Conservation (phyloP, 2,888 invertebrate species). For the Chloroclysta siterata region DNA sequence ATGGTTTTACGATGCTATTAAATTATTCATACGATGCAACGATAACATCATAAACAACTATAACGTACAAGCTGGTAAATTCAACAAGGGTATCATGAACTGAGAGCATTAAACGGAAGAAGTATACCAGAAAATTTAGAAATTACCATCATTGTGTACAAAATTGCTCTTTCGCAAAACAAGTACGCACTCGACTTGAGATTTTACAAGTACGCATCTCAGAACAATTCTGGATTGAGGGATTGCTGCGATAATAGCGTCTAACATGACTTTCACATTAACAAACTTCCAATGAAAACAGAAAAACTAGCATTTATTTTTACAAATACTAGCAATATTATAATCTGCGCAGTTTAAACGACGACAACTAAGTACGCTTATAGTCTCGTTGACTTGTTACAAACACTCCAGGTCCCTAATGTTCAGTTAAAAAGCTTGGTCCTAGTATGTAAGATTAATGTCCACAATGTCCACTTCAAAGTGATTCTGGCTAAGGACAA, state of each 20-base stretch:
- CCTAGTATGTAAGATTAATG: background rate
- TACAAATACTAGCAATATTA: background rate
- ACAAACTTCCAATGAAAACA: background rate
- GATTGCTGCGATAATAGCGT: slow-evolving; percentile 45
- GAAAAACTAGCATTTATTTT: background rate
- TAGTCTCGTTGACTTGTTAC: background rate
- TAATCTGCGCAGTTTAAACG: background rate
- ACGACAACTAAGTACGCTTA: too few species aligned
- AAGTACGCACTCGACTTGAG: slow-evolving; percentile 52
- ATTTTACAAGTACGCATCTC: slow-evolving; percentile 52
- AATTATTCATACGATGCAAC: slow-evolving; percentile 2
- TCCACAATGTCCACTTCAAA: too few species aligned
- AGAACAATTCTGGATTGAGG: slow-evolving; percentile 45
- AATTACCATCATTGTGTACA: slow-evolving; percentile 51
- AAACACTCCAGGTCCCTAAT: background rate
- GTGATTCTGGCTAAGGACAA: background rate
- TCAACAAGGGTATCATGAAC: slow-evolving; percentile 13
- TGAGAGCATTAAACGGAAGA: slow-evolving; percentile 26
- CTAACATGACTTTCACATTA: too few species aligned
- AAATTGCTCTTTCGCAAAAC: slow-evolving; percentile 49
- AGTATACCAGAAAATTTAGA: slow-evolving; percentile 42
- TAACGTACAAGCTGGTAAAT: slow-evolving; percentile 8
- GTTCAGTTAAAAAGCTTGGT: background rate
- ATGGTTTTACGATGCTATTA: slow-evolving; percentile 13
- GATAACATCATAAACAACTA: background rate